These are phyloP conservation scores for Scylla paramamosain DNA, from an alignment of 1,140 invertebrate genomes.

Conservation along the genomic window DNA sequence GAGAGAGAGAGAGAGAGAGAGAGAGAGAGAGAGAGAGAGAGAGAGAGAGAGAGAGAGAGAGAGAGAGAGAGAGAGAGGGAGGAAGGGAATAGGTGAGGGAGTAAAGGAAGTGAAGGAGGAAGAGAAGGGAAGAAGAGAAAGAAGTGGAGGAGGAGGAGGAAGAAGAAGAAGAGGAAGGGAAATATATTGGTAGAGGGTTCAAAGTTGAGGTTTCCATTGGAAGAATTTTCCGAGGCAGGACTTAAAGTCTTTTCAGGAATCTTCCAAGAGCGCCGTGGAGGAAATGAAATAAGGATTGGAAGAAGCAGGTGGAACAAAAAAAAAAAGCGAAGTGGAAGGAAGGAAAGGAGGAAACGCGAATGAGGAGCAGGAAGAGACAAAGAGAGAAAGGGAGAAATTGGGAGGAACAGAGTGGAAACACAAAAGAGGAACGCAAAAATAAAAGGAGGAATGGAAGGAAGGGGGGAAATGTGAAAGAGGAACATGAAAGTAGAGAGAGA, in stretches of 20 bases:
- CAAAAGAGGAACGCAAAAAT: no score
- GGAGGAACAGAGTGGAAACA: no score
- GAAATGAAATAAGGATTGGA: slow-evolving; percentile 1
- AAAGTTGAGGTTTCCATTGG: slow-evolving; percentile 13
- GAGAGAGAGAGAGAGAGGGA: not conserved
- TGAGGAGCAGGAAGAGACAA: not conserved
- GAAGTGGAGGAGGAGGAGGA: not conserved
- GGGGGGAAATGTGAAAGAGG: not conserved
- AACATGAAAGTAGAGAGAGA: not conserved
- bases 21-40: not conserved
- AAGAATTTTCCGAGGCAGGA: not conserved
- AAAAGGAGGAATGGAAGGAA: not conserved
- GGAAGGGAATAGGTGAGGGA: not conserved
- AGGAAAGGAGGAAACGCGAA: not conserved
- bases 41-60: not conserved
- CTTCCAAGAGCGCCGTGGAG: not conserved
- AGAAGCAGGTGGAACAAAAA: not conserved
- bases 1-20: not conserved
- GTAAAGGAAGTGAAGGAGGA: not conserved
- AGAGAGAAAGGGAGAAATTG: no score
- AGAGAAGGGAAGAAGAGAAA: not conserved
- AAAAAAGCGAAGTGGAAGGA: not conserved
- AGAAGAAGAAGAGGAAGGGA: not conserved
- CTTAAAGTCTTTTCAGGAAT: not conserved
- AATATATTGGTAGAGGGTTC: slow-evolving; percentile 3